Percentiles rank a stretch among this genome's conserved stretches.
Evolutionary conservation across 2,888 invertebrate genomes (phyloP).

Genomic region (Allophyes oxyacanthae): DNA sequence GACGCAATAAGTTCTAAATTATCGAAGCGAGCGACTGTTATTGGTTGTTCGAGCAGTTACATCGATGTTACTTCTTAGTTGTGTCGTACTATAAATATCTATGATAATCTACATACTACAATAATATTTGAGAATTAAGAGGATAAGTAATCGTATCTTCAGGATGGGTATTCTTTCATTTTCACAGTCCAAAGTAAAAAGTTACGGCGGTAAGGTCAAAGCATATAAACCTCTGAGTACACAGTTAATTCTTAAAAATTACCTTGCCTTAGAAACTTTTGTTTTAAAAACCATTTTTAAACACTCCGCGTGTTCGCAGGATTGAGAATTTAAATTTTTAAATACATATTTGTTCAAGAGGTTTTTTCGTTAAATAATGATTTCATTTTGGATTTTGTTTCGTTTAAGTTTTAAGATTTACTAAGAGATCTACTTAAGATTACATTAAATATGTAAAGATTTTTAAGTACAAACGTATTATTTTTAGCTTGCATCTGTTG

Average conservation of each 20-base stretch:
- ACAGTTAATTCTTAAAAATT: constrained; percentile 18
- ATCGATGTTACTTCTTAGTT: too few species aligned
- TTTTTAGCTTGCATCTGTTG: not conserved
- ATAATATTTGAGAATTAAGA: too few species aligned
- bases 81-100: too few species aligned
- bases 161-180: too few species aligned
- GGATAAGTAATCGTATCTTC: too few species aligned
- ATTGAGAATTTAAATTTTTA: constrained; percentile 9
- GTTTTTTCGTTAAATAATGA: constrained; percentile 1
- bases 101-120: too few species aligned
- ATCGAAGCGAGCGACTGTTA: too few species aligned
- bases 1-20: too few species aligned
- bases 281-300: constrained; percentile 13
- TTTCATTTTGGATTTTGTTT: not conserved
- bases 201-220: constrained; percentile 12
- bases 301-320: not conserved
- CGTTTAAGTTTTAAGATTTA: not conserved
- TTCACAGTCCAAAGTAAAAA: constrained; percentile 12
- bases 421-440: constrained; percentile 1
- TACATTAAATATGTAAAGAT: not conserved
- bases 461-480: not conserved
- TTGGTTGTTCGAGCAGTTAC: too few species aligned
- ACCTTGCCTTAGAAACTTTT: constrained; percentile 6
- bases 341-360: not conserved
- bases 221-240: constrained; percentile 4